Base-by-base conservation (phyloP, 1,140 invertebrate species). In the Leptestheria dahalacensis region DNA sequence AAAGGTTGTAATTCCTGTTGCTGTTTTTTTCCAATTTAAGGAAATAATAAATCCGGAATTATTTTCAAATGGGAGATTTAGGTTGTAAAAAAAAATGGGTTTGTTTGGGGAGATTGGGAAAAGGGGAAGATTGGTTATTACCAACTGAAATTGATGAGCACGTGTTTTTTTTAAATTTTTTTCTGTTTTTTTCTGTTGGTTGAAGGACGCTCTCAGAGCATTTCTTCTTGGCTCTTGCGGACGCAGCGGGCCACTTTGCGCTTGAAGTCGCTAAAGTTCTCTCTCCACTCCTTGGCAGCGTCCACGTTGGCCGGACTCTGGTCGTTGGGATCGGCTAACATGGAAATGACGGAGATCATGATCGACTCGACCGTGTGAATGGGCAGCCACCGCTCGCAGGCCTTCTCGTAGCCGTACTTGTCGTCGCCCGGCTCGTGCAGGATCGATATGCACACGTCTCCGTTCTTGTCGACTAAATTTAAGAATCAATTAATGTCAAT, bases 281-380 rank as follows among this genome's bases (percentile, higher is more conserved):
- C 93, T 75, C 94, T 82, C 89, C 92, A 96, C 77, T 97, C 91
- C 84, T 98, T 98, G 68, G 96, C 96, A 69, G 96, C 96, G 84
- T 99, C 96, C 65, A 99, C 94, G 82, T 99, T 99, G 67, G 96
- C 96, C 68, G 96, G 96, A 75, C 92, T 97, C 80, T 99, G 95
- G 78, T 97, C 95, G 76, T 99, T 99, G 58, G 96, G 96, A 80
- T 99, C 96, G 66, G 96, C 92, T 69, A 99, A 77, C 95, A 99
- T 98, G 70, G 94, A 98, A 75, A 99, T 99, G 68, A 99, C 92
- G 75, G 89, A 94, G 77, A 96, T 93, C 69, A 97, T 80, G 73
- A 99, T 99, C 64, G 95, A 99, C 79, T 99, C 96, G 67, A 99
- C 96, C 67, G 96, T 98, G 74, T 99, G 96, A 62, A 99, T 92